Evolutionary conservation across 2,797 vertebrate genomes (phyloP).

Genomic region (Pampus argenteus): DNA sequence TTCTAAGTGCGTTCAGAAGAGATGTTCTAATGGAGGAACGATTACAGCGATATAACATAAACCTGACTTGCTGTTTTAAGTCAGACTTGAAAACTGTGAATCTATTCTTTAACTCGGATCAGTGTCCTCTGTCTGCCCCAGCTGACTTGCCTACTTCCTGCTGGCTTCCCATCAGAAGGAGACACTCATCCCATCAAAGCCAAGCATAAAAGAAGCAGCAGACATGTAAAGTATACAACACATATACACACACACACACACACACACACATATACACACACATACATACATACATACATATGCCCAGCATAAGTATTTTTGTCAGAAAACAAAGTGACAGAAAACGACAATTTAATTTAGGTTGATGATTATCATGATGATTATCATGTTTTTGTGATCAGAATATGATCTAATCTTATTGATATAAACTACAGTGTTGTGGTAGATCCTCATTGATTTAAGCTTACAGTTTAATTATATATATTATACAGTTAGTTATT

Average conservation of each 20-base stretch:
- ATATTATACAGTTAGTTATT: too few relatives aligned
- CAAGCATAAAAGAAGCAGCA: slow-evolving; percentile 19
- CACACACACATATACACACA: neutral
- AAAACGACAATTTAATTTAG: neutral
- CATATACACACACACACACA: slow-evolving; percentile 1
- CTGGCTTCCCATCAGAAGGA: slow-evolving; percentile 19
- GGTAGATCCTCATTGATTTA: neutral
- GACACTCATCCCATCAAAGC: neutral
- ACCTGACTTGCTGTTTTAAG: too few relatives aligned
- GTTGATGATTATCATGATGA: neutral
- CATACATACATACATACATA: slow-evolving; percentile 8
- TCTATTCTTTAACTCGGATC: neutral
- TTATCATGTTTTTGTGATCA: neutral
- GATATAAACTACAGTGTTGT: neutral
- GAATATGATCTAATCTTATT: neutral
- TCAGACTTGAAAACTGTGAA: too few relatives aligned
- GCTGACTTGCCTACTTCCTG: neutral
- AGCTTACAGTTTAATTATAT: neutral
- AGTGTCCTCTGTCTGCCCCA: neutral
- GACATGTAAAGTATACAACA: neutral
- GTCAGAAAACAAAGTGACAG: neutral
- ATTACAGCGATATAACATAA: too few relatives aligned
- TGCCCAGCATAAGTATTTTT: slow-evolving; percentile 15
- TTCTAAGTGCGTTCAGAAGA: too few relatives aligned
- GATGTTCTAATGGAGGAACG: too few relatives aligned